phyloP scores from a whole-genome alignment of 2,888 invertebrate genomes.

The Orthonevra nobilis region DNA sequence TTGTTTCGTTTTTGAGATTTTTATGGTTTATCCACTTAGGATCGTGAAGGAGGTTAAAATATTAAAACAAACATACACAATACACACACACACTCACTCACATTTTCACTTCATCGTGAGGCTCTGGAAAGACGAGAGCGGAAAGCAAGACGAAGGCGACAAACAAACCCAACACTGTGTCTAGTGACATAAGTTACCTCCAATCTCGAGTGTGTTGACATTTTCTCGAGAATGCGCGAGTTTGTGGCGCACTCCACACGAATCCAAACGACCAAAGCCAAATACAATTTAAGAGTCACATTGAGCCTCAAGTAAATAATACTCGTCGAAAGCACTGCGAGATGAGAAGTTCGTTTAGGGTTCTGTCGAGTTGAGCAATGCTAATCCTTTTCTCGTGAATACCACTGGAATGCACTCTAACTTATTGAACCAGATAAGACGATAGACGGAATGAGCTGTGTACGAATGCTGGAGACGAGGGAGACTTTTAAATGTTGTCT shows the following conservation, averaged over 20 bases:
- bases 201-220: conserved; percentile 58
- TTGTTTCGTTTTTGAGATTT: conserved; percentile 44
- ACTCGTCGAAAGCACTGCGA: conserved; percentile 29
- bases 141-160: no score
- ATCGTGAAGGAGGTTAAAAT: conserved; percentile 36
- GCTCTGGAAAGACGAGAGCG: conserved; percentile 5
- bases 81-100: conserved; percentile 35
- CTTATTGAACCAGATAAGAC: conserved; percentile 53
- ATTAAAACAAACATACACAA: conserved; percentile 1
- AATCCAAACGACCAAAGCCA: conserved; percentile 52
- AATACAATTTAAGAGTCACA: conserved; percentile 39
- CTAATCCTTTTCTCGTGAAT: conserved; percentile 63
- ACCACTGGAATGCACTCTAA: conserved; percentile 59
- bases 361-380: conserved; percentile 32
- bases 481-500: conserved; percentile 22
- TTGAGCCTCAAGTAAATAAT: conserved; percentile 44
- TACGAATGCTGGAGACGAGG: background rate
- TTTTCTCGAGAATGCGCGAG: conserved; percentile 57
- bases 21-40: conserved; percentile 66
- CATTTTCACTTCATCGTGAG: conserved; percentile 32
- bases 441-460: no score
- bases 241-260: conserved; percentile 59
- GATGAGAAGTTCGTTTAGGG: conserved; percentile 31
- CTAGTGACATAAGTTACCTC: conserved; percentile 57
- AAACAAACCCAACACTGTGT: no score